These are phyloP conservation scores for Zaprionus vittiger DNA, from an alignment of 1,140 invertebrate species.

Conservation along the genomic window DNA sequence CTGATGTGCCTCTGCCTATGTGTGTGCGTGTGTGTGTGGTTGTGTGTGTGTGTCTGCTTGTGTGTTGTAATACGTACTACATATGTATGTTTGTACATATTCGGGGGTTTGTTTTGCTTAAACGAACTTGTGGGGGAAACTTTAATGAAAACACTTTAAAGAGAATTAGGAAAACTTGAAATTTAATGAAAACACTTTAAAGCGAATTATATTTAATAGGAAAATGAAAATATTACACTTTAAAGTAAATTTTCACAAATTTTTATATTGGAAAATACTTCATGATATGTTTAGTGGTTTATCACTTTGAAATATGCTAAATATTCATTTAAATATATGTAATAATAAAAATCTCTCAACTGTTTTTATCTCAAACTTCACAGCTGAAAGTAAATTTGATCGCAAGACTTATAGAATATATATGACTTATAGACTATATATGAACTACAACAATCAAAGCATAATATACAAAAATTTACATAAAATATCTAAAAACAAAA, in stretches of 20 bases:
- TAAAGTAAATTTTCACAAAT: neutral
- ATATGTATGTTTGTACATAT: constrained; percentile 8
- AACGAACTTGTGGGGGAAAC: neutral
- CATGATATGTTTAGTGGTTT: too few relatives aligned
- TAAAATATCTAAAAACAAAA: constrained; percentile 83
- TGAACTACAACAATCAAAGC: constrained; percentile 70
- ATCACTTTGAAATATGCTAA: too few relatives aligned
- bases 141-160: constrained; percentile 7
- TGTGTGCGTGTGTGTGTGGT: neutral
- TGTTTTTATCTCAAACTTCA: neutral
- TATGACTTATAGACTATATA: neutral
- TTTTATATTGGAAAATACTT: too few relatives aligned
- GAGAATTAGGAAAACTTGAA: neutral
- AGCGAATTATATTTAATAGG: neutral
- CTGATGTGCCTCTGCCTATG: constrained; percentile 25
- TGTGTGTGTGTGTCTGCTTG: neutral
- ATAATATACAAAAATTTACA: constrained; percentile 68
- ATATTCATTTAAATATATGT: too few relatives aligned
- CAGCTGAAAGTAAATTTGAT: neutral
- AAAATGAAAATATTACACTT: neutral
- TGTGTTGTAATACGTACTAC: constrained; percentile 17
- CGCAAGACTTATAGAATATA: constrained; percentile 4
- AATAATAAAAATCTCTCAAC: too few relatives aligned
- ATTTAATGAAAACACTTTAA: constrained; percentile 14
- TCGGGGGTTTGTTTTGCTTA: constrained; percentile 3